Evolutionary conservation across 2,797 vertebrate species (phyloP), one percentile per base, ranked within the genome.

Genomic region (Catamblyrhynchus diadema): DNA sequence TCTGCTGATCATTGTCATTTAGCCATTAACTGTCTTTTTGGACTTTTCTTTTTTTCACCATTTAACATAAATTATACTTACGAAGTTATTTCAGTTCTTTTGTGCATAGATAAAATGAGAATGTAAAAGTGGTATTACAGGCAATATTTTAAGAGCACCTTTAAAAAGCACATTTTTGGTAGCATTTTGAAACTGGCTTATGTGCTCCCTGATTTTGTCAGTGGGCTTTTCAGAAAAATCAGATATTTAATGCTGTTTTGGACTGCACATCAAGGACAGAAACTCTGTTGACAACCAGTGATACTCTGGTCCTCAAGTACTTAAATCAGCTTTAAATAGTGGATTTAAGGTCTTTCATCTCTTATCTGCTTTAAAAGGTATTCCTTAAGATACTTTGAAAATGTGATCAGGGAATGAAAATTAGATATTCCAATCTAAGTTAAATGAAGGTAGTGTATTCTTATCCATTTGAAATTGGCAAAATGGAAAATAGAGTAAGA

Each of bases 11-110:
- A 60, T 81, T 87, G 84, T 94, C 79, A 72, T 92, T 74, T 72
- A 84, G n/a, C 59, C 62, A 66, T 81, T 96, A 93, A 75, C 62
- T 88, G 84, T 48, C 87, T 84, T 75, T 84, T 94, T 64, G 42
- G 32, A 28, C 62, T 78, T 89, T 91, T 78, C 65, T 90, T 85
- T 83, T 42, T 81, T 70, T 53, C 65, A 35, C 14, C 0, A 0
- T 83, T 92, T 81, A 72, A 70, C 9, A 23, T 30, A 88, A 81
- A 87, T 94, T 80, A 35, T 69, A 69, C 44, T 83, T 81, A 51
- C 1, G 48, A 91, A 85, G 87, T 15, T 71, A 66, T 88, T 94
- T 79, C 51, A 53, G 0, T 75, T 88, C 59, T 70, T 93, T 88
- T 74, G 65, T 93, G 41, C 64, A 75, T 54, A 30, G 53, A 47